phyloP scores from a whole-genome alignment of 2,797 vertebrate species.

The Knipowitschia caucasica region DNA sequence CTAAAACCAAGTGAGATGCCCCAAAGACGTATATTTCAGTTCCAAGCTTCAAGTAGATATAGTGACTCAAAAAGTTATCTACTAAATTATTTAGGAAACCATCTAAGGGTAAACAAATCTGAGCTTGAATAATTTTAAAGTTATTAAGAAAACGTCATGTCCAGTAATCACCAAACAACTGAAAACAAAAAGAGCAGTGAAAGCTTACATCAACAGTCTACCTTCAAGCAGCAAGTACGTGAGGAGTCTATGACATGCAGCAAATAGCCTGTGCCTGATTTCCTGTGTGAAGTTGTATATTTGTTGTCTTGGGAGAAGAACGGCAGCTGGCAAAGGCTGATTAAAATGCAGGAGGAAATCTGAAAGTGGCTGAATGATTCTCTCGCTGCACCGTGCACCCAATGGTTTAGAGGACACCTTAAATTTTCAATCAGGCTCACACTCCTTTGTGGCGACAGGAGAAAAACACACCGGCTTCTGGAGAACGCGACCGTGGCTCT shows the following conservation, averaged over 20 bases:
- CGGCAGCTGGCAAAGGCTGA: conserved; percentile 24
- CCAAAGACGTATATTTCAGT: too few species aligned
- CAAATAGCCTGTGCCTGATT: conserved; percentile 11
- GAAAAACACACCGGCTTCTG: neutral
- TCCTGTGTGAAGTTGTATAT: neutral
- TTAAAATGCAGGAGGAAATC: conserved; percentile 23
- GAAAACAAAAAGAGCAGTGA: too few species aligned
- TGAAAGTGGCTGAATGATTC: conserved; percentile 13
- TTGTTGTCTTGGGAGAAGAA: conserved; percentile 28
- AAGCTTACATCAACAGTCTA: too few species aligned
- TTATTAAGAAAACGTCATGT: too few species aligned
- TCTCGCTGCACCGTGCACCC: conserved; percentile 7
- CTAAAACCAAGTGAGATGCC: too few species aligned
- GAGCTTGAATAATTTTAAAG: too few species aligned
- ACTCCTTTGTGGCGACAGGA: conserved; percentile 1
- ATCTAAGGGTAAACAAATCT: too few species aligned
- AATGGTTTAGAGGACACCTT: conserved; percentile 12
- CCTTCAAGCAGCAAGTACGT: neutral
- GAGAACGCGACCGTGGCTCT: neutral
- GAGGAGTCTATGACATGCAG: neutral
- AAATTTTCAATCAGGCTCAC: conserved; percentile 20
- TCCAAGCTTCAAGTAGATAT: too few species aligned
- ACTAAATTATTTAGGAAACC: too few species aligned
- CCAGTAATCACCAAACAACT: too few species aligned
- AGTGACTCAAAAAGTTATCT: too few species aligned